Percentiles rank a stretch among this genome's conserved stretches.
phyloP scores from a whole-genome alignment of 1,140 invertebrate genomes.

The Drosophila eugracilis region DNA sequence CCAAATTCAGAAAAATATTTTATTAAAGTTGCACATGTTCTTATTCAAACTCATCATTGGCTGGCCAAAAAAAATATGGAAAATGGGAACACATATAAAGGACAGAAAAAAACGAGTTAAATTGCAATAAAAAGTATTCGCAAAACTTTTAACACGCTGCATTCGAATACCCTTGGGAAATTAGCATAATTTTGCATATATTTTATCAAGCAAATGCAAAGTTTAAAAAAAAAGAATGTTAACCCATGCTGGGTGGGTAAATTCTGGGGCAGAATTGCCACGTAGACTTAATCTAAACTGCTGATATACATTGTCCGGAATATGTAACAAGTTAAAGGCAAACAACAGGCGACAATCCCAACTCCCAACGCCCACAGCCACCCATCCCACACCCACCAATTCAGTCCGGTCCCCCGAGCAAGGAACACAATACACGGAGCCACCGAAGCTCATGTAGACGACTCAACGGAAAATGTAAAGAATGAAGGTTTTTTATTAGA shows the following conservation, averaged over 20 bases:
- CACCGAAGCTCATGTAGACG: conserved; percentile 18
- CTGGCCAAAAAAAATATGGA: conserved; percentile 2
- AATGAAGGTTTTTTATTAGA: neutral
- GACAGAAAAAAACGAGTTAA: conserved; percentile 16
- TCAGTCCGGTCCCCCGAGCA: conserved; percentile 7
- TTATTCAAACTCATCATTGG: neutral
- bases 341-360: conserved; percentile 52
- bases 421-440: neutral
- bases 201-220: conserved; percentile 58
- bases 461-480: neutral
- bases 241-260: conserved; percentile 1
- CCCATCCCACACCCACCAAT: conserved; percentile 7
- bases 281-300: conserved; percentile 63
- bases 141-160: conserved; percentile 65
- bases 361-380: conserved; percentile 11
- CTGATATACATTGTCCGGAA: conserved; percentile 74
- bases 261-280: conserved; percentile 29
- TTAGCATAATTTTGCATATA: conserved; percentile 75
- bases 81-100: neutral
- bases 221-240: conserved; percentile 56
- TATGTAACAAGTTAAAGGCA: conserved; percentile 80
- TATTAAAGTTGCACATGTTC: neutral
- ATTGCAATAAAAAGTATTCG: conserved; percentile 57
- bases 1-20: conserved; percentile 2
- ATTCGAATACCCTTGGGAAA: conserved; percentile 72